Evolutionary conservation across 2,888 invertebrate genomes (phyloP).

Genomic region (Drosophila anomalipes): DNA sequence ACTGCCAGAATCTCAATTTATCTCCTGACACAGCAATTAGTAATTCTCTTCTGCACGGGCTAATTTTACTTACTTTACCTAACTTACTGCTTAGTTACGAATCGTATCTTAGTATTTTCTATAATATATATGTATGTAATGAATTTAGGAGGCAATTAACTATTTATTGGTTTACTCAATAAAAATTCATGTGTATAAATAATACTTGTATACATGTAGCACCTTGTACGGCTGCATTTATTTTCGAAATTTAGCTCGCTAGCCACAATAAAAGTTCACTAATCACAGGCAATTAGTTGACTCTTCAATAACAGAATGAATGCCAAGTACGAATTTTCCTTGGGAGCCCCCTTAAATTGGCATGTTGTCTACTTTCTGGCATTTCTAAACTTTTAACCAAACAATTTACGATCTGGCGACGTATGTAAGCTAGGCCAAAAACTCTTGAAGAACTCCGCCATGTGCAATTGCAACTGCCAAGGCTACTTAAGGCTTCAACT

Average conservation of each 20-base stretch:
- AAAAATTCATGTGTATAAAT: background rate
- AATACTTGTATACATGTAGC: background rate
- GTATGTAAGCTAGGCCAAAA: slow-evolving; percentile 28
- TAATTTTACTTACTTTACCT: background rate
- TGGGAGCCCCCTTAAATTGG: background rate
- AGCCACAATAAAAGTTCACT: background rate
- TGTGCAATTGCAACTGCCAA: slow-evolving; percentile 65
- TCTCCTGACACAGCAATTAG: slow-evolving; percentile 36
- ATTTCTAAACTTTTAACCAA: slow-evolving; percentile 36
- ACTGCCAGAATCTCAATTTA: slow-evolving; percentile 38
- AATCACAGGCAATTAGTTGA: slow-evolving; percentile 19
- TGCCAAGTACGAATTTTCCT: background rate
- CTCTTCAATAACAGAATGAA: slow-evolving; percentile 4
- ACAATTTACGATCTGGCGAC: slow-evolving; percentile 55
- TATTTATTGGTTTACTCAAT: background rate
- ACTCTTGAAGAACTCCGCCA: slow-evolving; percentile 50
- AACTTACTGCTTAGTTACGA: background rate
- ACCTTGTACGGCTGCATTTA: background rate
- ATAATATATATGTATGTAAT: background rate
- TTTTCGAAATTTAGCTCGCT: background rate
- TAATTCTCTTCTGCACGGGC: background rate
- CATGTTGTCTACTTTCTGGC: slow-evolving; percentile 15
- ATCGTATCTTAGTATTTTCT: background rate
- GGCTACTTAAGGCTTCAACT: slow-evolving; percentile 66
- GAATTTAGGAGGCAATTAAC: background rate